Evolutionary conservation across 1,140 invertebrate genomes (phyloP).

Genomic region (Chionoecetes opilio): DNA sequence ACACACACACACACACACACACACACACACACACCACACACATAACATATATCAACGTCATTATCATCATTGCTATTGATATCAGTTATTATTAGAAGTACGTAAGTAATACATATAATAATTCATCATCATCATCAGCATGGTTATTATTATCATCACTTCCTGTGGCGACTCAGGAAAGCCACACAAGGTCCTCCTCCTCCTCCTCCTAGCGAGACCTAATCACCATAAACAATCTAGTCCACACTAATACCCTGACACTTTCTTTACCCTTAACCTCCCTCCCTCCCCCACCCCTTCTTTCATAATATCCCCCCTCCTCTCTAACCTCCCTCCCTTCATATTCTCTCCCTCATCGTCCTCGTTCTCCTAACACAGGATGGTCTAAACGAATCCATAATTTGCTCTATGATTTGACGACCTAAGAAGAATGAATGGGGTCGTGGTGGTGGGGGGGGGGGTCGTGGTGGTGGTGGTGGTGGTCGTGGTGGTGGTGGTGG

Average conservation of each 20-base stretch:
- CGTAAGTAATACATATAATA: too few species aligned
- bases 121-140: not conserved
- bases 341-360: not conserved
- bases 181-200: not conserved
- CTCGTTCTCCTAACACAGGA: not conserved
- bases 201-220: not conserved
- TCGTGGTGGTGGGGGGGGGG: too few species aligned
- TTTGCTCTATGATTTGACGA: constrained; percentile 52
- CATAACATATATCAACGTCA: too few species aligned
- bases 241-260: not conserved
- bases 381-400: constrained; percentile 47
- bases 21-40: too few species aligned
- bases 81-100: too few species aligned
- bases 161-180: not conserved
- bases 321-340: not conserved
- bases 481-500: too few species aligned
- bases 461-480: constrained; percentile 17
- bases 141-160: not conserved
- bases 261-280: not conserved
- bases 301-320: not conserved
- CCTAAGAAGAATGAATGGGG: not conserved
- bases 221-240: constrained; percentile 3
- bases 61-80: too few species aligned
- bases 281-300: not conserved
- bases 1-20: too few species aligned